These are phyloP conservation scores for Vollenhovia emeryi DNA, from an alignment of 1,140 invertebrate genomes.

Conservation along the genomic window DNA sequence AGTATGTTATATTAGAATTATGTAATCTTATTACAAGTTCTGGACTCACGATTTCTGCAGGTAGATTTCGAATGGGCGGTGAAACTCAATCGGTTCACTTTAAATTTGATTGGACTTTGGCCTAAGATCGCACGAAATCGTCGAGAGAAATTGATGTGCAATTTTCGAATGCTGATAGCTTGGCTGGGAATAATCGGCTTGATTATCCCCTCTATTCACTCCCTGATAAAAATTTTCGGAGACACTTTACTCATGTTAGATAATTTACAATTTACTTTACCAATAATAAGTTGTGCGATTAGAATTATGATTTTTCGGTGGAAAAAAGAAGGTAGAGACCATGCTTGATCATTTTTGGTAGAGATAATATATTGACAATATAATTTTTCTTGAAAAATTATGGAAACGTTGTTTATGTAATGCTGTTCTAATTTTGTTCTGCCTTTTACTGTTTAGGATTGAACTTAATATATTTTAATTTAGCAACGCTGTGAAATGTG, in stretches of 20 bases:
- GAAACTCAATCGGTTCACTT: conserved; percentile 31
- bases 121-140: not conserved
- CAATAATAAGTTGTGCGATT: not conserved
- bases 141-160: not conserved
- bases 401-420: too few species aligned
- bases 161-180: not conserved
- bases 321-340: conserved; percentile 49
- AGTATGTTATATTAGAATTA: not conserved
- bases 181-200: not conserved
- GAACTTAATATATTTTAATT: not conserved
- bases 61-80: conserved; percentile 57
- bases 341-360: not conserved
- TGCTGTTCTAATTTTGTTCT: not conserved
- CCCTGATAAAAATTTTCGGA: not conserved
- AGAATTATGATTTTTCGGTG: not conserved
- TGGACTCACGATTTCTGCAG: not conserved
- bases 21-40: not conserved
- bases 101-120: conserved; percentile 40
- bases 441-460: not conserved
- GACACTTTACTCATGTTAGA: conserved; percentile 1
- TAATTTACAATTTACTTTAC: conserved; percentile 28
- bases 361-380: too few species aligned
- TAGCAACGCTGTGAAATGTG: not conserved
- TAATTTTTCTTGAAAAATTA: too few species aligned
- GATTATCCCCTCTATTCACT: conserved; percentile 2